These are phyloP conservation scores for Caenorhabditis sp. DNA, from an alignment of 2,888 invertebrate genomes.

Conservation along the genomic window DNA sequence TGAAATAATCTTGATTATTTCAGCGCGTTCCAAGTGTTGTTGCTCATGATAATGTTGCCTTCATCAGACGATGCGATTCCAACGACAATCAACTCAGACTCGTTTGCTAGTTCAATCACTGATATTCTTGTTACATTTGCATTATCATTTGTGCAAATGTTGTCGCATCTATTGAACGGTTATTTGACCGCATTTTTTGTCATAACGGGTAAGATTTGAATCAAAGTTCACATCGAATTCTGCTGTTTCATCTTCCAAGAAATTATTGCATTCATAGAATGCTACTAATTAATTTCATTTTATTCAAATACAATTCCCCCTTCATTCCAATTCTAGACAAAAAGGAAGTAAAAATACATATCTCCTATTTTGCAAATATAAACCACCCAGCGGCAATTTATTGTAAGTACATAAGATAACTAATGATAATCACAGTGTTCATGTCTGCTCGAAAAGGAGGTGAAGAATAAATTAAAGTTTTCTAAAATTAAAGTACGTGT, in stretches of 20 bases:
- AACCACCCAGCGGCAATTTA: not conserved
- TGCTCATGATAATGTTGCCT: not conserved
- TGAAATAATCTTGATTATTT: not conserved
- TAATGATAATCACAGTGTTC: too few relatives aligned
- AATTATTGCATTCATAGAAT: not conserved
- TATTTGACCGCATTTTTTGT: slow-evolving; percentile 68
- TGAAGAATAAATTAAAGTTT: too few relatives aligned
- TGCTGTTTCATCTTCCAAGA: not conserved
- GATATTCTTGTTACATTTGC: slow-evolving; percentile 29
- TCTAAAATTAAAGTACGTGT: too few relatives aligned
- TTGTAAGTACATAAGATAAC: too few relatives aligned
- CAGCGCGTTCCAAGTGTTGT: not conserved
- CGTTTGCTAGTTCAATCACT: slow-evolving; percentile 11
- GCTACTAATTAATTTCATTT: too few relatives aligned
- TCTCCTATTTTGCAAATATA: not conserved
- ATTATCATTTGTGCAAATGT: slow-evolving; percentile 49
- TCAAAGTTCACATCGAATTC: not conserved
- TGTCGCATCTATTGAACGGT: slow-evolving; percentile 67
- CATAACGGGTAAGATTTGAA: slow-evolving; percentile 43
- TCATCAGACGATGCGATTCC: not conserved
- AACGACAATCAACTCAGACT: not conserved
- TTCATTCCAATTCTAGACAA: not conserved
- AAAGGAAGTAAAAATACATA: not conserved
- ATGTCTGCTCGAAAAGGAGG: too few relatives aligned
- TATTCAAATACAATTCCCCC: not conserved